Percentiles rank a stretch among this genome's conserved stretches.
These are phyloP conservation scores for Periophthalmus magnuspinnatus DNA, from an alignment of 2,797 vertebrate genomes.

Conservation along the genomic window DNA sequence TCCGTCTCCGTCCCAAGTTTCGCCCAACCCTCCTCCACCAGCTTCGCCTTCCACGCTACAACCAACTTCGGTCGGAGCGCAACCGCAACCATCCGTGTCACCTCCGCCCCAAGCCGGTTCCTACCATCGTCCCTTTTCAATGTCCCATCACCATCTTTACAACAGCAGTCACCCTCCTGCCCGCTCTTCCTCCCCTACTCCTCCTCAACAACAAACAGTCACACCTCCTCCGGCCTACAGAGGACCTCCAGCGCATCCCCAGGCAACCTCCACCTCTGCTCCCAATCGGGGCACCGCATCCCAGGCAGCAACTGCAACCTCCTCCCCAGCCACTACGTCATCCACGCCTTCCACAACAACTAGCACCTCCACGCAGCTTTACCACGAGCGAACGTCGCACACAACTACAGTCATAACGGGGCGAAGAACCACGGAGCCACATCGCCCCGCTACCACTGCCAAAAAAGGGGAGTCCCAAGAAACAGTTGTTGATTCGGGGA, in stretches of 20 bases:
- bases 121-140: slow-evolving; percentile 74
- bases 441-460: slow-evolving; percentile 70
- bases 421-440: slow-evolving; percentile 76
- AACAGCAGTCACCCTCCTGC: slow-evolving; percentile 72
- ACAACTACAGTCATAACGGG: slow-evolving; percentile 49
- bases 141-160: slow-evolving; percentile 80
- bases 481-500: slow-evolving; percentile 87
- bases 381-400: slow-evolving; percentile 63
- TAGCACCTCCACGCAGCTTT: slow-evolving; percentile 69
- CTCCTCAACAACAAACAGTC: slow-evolving; percentile 66
- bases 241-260: slow-evolving; percentile 45
- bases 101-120: slow-evolving; percentile 70
- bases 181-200: slow-evolving; percentile 81
- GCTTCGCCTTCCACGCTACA: slow-evolving; percentile 71
- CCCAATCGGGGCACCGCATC: slow-evolving; percentile 53
- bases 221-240: slow-evolving; percentile 73
- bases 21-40: slow-evolving; percentile 70
- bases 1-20: slow-evolving; percentile 72
- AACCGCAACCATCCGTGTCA: slow-evolving; percentile 75
- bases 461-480: slow-evolving; percentile 88
- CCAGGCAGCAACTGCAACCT: slow-evolving; percentile 59
- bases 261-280: slow-evolving; percentile 49
- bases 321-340: slow-evolving; percentile 64
- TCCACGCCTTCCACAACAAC: slow-evolving; percentile 68
- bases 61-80: slow-evolving; percentile 50